phyloP scores from a whole-genome alignment of 2,888 invertebrate genomes.

The Siphlonurus alternatus region DNA sequence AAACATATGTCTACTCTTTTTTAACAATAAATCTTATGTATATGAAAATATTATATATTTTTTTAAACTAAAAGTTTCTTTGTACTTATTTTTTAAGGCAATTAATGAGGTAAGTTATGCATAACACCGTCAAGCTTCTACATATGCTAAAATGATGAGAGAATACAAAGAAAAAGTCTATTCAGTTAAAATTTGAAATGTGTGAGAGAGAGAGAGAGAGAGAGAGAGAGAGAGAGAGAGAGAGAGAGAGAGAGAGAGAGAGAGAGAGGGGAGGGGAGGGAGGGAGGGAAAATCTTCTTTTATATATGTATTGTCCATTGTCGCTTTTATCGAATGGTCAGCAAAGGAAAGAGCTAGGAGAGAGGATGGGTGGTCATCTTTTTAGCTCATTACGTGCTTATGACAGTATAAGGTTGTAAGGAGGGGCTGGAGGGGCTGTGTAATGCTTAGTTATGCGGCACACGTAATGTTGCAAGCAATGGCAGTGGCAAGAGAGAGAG shows the following conservation, averaged over 20 bases:
- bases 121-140: not conserved
- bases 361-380: not conserved
- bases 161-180: not conserved
- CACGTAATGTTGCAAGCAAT: not conserved
- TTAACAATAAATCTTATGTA: not conserved
- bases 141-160: not conserved
- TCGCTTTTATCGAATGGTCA: too few species aligned
- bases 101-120: not conserved
- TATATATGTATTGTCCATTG: too few species aligned
- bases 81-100: not conserved
- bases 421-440: not conserved
- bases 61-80: not conserved
- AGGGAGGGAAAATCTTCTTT: too few species aligned
- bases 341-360: too few species aligned
- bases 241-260: constrained; percentile 1
- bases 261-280: too few species aligned
- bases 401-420: not conserved
- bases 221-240: not conserved
- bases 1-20: not conserved
- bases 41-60: not conserved
- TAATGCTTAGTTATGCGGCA: not conserved
- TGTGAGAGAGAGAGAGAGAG: not conserved
- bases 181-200: not conserved
- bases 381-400: not conserved
- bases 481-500: not conserved